Conservation (phyloP, 1,140 invertebrate species). For the Pachypsylla venusta region DNA sequence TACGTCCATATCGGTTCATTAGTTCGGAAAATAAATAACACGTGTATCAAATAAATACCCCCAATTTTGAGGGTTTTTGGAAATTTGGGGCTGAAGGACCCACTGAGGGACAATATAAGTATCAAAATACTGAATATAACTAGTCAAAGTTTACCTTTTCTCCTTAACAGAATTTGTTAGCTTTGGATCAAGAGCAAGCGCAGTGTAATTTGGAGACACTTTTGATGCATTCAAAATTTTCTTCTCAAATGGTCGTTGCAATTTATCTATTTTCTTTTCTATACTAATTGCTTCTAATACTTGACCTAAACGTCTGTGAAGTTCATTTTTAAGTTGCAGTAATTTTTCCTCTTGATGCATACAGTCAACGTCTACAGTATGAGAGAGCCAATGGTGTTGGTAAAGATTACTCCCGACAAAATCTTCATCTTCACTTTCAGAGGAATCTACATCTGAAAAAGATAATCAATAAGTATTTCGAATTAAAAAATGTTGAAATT, state of each 20-base stretch:
- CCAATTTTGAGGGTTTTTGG: no score
- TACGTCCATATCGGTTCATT: no score
- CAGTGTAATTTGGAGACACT: constrained; percentile 18
- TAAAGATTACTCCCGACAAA: background rate
- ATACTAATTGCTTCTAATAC: background rate
- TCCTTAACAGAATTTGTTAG: constrained; percentile 14
- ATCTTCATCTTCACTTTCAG: constrained; percentile 17
- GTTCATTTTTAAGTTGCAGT: constrained; percentile 5
- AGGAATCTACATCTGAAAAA: constrained; percentile 15
- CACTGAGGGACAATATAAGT: no score
- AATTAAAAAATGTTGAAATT: no score
- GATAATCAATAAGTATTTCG: background rate
- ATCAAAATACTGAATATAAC: no score
- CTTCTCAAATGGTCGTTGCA: background rate
- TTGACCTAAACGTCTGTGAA: background rate
- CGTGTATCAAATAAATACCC: no score
- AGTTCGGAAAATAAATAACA: no score
- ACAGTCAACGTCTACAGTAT: background rate
- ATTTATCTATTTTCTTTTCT: background rate
- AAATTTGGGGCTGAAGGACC: no score
- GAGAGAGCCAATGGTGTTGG: background rate
- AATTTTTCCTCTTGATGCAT: background rate
- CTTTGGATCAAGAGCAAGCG: constrained; percentile 18
- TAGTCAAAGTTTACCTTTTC: constrained; percentile 20
- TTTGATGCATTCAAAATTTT: constrained; percentile 16